These are phyloP conservation scores for Manis javanica DNA, from an alignment of 2,797 vertebrate species.

Conservation along the genomic window DNA sequence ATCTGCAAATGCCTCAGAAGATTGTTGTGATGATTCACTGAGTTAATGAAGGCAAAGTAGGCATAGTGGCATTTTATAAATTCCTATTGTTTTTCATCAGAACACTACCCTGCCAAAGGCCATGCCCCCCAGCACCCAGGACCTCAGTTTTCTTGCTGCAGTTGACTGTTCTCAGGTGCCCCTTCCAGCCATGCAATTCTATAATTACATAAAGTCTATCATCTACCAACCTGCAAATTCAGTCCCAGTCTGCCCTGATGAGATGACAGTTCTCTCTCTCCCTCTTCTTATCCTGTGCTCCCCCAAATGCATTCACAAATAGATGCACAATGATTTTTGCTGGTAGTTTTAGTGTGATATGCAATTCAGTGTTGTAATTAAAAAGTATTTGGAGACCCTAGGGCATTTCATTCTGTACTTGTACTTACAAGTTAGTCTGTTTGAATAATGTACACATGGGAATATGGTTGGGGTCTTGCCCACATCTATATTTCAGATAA, in stretches of 20 bases:
- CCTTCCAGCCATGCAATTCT: background rate
- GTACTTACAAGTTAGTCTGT: background rate
- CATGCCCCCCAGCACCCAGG: accelerated
- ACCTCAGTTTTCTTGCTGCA: background rate
- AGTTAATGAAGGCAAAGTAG: background rate
- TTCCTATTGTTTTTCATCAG: background rate
- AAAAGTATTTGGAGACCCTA: constrained; percentile 1
- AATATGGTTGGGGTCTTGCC: background rate
- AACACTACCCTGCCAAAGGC: accelerated
- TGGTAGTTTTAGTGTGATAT: background rate
- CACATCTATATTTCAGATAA: constrained; percentile 43
- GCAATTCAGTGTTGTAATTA: constrained; percentile 6
- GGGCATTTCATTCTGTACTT: background rate
- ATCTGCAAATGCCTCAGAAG: background rate
- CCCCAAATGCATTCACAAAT: background rate
- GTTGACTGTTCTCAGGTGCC: background rate
- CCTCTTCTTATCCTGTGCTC: background rate
- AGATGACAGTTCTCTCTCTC: background rate
- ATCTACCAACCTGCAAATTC: background rate
- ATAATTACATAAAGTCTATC: background rate
- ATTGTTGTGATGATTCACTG: background rate
- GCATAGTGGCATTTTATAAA: background rate
- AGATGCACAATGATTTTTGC: background rate
- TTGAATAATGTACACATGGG: constrained; percentile 24
- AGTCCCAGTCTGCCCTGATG: background rate